Evolutionary conservation across 2,797 vertebrate genomes (phyloP).

Genomic region (Sebastes aleutianus): DNA sequence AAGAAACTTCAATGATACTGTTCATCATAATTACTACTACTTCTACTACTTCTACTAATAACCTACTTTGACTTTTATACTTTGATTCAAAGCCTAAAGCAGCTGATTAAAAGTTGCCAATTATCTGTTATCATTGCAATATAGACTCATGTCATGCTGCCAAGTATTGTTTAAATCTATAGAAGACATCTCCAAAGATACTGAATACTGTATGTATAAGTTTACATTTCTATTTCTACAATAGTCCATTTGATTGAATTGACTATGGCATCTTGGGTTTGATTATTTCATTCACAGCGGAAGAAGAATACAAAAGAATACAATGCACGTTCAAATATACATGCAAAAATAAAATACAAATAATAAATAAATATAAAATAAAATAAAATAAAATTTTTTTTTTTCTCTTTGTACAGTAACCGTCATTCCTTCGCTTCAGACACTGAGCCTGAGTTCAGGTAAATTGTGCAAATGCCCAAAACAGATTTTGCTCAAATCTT

Average conservation of each 20-base stretch:
- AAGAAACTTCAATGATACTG: neutral
- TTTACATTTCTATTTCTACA: neutral
- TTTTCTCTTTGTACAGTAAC: slow-evolving; percentile 21
- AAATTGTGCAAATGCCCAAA: slow-evolving; percentile 20
- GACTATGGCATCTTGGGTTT: neutral
- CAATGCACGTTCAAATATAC: neutral
- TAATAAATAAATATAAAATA: too few relatives aligned
- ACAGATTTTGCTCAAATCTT: accelerated
- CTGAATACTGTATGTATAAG: neutral
- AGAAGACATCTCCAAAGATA: neutral
- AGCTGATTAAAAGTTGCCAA: neutral
- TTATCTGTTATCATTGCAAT: neutral
- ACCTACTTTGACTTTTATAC: neutral
- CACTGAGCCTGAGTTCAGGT: slow-evolving; percentile 56
- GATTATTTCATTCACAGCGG: neutral
- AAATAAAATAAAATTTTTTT: neutral
- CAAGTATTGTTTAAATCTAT: neutral
- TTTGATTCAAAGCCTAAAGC: neutral
- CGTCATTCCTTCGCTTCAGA: slow-evolving; percentile 2
- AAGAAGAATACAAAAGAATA: neutral
- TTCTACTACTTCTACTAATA: neutral
- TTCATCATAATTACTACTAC: neutral
- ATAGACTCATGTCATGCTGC: neutral
- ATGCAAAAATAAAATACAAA: neutral
- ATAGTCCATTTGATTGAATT: neutral